Evolutionary conservation across 2,888 invertebrate species (phyloP).

Genomic region (Eilema sororculum): DNA sequence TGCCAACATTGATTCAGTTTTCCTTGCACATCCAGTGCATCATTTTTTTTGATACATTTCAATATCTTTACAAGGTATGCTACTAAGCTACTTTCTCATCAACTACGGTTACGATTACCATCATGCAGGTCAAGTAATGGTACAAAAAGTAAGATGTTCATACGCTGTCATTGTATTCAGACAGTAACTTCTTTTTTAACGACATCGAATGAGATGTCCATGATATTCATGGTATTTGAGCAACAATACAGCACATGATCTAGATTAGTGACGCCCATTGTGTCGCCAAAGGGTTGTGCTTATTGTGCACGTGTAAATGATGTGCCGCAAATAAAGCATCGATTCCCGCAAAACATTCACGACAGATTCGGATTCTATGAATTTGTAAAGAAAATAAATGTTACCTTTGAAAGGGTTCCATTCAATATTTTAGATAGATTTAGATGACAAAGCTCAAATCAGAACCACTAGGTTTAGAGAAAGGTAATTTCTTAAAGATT

Average conservation of each 20-base stretch:
- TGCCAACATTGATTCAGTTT: not conserved
- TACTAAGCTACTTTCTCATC: not conserved
- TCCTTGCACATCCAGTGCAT: not conserved
- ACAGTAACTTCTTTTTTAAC: conserved; percentile 60
- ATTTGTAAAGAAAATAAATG: conserved; percentile 72
- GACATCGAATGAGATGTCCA: conserved; percentile 71
- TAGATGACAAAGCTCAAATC: not conserved
- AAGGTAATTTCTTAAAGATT: no score
- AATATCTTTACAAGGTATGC: not conserved
- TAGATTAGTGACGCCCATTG: conserved; percentile 78
- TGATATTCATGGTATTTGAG: conserved; percentile 39
- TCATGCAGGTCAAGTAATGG: conserved; percentile 5
- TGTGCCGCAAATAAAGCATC: conserved; percentile 59
- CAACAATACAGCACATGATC: conserved; percentile 71
- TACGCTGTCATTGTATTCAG: conserved; percentile 24
- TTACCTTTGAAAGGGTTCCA: conserved; percentile 57
- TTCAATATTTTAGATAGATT: conserved; percentile 49
- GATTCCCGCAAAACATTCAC: conserved; percentile 61
- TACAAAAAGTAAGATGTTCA: not conserved
- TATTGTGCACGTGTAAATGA: conserved; percentile 62
- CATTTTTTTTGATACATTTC: not conserved
- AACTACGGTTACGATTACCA: conserved; percentile 23
- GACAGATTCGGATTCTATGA: conserved; percentile 62
- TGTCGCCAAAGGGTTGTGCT: conserved; percentile 75
- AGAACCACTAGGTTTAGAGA: not conserved